Conservation (phyloP, 2,888 invertebrate genomes). For the Dicycla oo region DNA sequence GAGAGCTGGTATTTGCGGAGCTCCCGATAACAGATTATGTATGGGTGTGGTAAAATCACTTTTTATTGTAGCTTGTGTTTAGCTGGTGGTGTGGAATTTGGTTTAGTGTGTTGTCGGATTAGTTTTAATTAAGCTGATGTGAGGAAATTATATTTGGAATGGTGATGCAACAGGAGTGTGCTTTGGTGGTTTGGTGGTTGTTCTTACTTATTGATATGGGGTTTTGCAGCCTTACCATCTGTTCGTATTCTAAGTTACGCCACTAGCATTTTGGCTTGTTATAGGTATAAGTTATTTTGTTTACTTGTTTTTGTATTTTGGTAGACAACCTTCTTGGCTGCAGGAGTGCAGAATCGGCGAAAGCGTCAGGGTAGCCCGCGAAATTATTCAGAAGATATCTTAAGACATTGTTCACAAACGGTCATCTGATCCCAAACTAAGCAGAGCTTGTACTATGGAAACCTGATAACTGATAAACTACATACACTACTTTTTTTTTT, state of each 20-base stretch:
- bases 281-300: not conserved
- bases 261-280: not conserved
- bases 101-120: constrained; percentile 22
- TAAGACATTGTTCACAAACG: too few species aligned
- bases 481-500: too few species aligned
- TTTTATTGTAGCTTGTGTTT: constrained; percentile 46
- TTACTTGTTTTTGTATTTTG: not conserved
- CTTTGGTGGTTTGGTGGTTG: not conserved
- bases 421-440: too few species aligned
- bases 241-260: not conserved
- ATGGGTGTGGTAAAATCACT: constrained; percentile 46
- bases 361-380: too few species aligned
- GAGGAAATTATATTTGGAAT: constrained; percentile 1
- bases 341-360: not conserved
- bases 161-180: constrained; percentile 18
- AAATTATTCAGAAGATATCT: too few species aligned
- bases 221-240: not conserved
- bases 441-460: too few species aligned
- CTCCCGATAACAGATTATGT: constrained; percentile 60
- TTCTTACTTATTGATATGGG: not conserved
- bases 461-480: too few species aligned
- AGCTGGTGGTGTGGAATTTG: constrained; percentile 43
- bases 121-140: constrained; percentile 37
- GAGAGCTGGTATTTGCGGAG: constrained; percentile 60
- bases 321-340: not conserved